These are phyloP conservation scores for Tribolium madens DNA, from an alignment of 1,140 invertebrate genomes.

Conservation along the genomic window DNA sequence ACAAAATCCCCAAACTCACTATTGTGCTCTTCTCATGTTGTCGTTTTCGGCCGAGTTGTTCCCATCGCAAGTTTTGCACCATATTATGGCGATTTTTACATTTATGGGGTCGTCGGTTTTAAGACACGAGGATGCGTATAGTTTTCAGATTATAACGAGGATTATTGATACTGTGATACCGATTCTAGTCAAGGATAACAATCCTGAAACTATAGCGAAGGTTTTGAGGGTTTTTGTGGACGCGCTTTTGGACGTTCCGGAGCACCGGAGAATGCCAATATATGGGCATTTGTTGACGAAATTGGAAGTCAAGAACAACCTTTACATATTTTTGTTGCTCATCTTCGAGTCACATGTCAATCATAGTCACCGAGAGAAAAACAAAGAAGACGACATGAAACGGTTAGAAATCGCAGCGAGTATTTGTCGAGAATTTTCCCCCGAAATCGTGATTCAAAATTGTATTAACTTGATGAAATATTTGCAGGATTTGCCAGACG, in stretches of 20 bases:
- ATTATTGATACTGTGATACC: slow-evolving; percentile 93
- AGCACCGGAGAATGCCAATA: slow-evolving; percentile 84
- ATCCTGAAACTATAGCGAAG: slow-evolving; percentile 70
- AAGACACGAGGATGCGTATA: slow-evolving; percentile 93
- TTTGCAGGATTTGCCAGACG: slow-evolving; percentile 74
- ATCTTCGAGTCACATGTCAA: slow-evolving; percentile 77
- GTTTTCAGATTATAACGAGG: slow-evolving; percentile 91
- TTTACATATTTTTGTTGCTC: slow-evolving; percentile 83
- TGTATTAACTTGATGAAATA: slow-evolving; percentile 77
- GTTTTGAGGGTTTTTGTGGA: slow-evolving; percentile 91
- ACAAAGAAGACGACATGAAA: slow-evolving; percentile 54
- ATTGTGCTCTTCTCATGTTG: slow-evolving; percentile 87
- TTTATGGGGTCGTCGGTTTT: slow-evolving; percentile 94
- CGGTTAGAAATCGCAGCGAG: slow-evolving; percentile 79
- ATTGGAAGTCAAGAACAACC: slow-evolving; percentile 75
- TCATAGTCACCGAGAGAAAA: slow-evolving; percentile 67
- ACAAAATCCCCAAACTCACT: slow-evolving; percentile 93
- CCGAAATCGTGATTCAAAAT: slow-evolving; percentile 73
- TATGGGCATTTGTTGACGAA: slow-evolving; percentile 84
- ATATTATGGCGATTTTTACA: slow-evolving; percentile 95
- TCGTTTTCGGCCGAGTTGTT: slow-evolving; percentile 80
- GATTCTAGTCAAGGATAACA: slow-evolving; percentile 74
- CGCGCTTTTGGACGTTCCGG: slow-evolving; percentile 89
- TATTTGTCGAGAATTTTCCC: slow-evolving; percentile 75
- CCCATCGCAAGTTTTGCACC: slow-evolving; percentile 87